These are phyloP conservation scores for Myotis vivesi DNA, from an alignment of 2,797 vertebrate species.

Conservation along the genomic window DNA sequence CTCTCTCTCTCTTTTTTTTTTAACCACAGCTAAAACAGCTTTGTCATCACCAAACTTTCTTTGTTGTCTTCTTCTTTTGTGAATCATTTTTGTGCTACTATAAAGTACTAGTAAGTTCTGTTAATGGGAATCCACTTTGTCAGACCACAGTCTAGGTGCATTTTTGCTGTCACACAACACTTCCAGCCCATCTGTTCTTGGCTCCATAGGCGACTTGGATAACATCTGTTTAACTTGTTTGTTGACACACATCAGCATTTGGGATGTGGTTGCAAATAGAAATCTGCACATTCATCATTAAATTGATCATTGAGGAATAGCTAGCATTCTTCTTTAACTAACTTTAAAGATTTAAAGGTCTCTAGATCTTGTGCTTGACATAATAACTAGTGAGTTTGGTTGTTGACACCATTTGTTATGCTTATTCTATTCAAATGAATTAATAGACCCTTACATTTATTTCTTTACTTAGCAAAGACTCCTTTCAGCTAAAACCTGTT, in stretches of 20 bases:
- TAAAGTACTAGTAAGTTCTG: neutral
- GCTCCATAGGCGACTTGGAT: neutral
- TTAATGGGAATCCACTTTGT: neutral
- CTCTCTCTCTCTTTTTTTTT: neutral
- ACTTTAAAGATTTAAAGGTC: neutral
- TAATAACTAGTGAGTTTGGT: neutral
- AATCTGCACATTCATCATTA: slow-evolving; percentile 44
- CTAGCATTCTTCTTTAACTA: neutral
- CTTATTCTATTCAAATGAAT: neutral
- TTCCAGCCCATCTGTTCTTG: slow-evolving; percentile 49
- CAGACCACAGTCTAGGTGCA: neutral
- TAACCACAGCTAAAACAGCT: neutral
- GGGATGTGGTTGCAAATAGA: slow-evolving; percentile 23
- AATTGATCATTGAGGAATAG: neutral
- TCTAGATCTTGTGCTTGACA: neutral
- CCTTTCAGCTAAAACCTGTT: neutral
- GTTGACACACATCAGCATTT: slow-evolving; percentile 49
- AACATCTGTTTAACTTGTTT: slow-evolving; percentile 64
- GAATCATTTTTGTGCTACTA: neutral
- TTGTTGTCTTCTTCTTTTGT: neutral
- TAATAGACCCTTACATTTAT: neutral
- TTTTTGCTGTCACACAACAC: neutral
- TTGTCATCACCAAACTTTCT: neutral
- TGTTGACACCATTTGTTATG: neutral
- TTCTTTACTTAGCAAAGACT: neutral